These are phyloP conservation scores for Aquatica leii DNA, from an alignment of 2,888 invertebrate genomes.

Conservation along the genomic window DNA sequence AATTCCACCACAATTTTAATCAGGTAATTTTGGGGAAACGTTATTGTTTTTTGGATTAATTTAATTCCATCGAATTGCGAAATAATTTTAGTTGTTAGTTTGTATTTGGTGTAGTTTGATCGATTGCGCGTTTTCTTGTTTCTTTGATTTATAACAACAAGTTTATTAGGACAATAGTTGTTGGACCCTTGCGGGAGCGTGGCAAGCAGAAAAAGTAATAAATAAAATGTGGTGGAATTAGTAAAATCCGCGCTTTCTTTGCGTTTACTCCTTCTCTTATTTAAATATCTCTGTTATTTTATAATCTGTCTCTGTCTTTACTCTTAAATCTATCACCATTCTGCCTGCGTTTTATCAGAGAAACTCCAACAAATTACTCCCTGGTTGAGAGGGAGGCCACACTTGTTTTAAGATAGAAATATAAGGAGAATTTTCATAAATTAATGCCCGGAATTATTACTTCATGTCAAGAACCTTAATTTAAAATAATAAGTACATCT, in stretches of 20 bases:
- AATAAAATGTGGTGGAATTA: conserved; percentile 36
- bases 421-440: conserved; percentile 53
- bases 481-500: conserved; percentile 12
- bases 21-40: conserved; percentile 7
- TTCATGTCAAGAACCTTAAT: conserved; percentile 16
- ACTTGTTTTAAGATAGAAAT: conserved; percentile 36
- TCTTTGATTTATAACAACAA: too few species aligned
- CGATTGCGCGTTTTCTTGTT: too few species aligned
- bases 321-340: conserved; percentile 61
- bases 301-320: conserved; percentile 58
- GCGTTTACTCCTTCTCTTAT: conserved; percentile 51
- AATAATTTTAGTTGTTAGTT: too few species aligned
- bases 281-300: conserved; percentile 58
- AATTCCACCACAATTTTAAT: conserved; percentile 33
- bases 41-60: conserved; percentile 1
- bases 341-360: conserved; percentile 60
- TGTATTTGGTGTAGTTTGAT: too few species aligned
- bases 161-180: too few species aligned
- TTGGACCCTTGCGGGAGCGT: too few species aligned
- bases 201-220: too few species aligned
- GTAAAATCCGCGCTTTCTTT: conserved; percentile 26
- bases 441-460: conserved; percentile 48
- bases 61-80: background rate
- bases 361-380: conserved; percentile 59
- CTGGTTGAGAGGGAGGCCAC: conserved; percentile 43